Base-by-base conservation (phyloP, 37 sponge, comb jelly and placozoan genomes). In the Aplysina aerophoba region DNA sequence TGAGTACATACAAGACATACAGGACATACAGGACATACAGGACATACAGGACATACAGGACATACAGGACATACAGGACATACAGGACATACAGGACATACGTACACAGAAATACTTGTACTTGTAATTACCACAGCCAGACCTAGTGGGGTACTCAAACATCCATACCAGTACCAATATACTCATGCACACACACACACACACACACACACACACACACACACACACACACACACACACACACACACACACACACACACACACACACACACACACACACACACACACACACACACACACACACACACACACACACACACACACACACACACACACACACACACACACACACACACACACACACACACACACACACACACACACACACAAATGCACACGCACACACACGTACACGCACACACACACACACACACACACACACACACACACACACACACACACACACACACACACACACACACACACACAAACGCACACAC, bases 141-240 rank as follows among this genome's bases (percentile, higher is more conserved):
- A n/a, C n/a, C n/a, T n/a, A n/a, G n/a, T 90, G 90, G 81, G 91
- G 91, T 11, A 36, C 34, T 0, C 20, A 37, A 1, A 65, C 41
- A 2, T 44, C 69, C 1, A 56, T 27, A n/a, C 69, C 50, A 0
- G 19, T 83, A 17, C n/a, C n/a, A n/a, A n/a, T n/a, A n/a, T n/a
- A n/a, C 75, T 38, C 75, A 74, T 0, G 4, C 75, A 74, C 4
- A 44, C 50, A 44, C 50, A 44, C 50, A 44, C 50, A 44, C 50
- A 44, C 50, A 44, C 50, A 44, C 50, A 44, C 50, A 44, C 50
- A 44, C 65, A 27, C 24, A 27, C 65, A 63, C 65, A 27, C 65
- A 63, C 65, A 63, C 65, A 63, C 65, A 63, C 24, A 24, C 24
- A 27, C 24, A 24, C 28, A 63, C 65, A 63, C 27, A 28, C 24